phyloP scores from a whole-genome alignment of 2,888 invertebrate species.

The Linnaemya tessellans region DNA sequence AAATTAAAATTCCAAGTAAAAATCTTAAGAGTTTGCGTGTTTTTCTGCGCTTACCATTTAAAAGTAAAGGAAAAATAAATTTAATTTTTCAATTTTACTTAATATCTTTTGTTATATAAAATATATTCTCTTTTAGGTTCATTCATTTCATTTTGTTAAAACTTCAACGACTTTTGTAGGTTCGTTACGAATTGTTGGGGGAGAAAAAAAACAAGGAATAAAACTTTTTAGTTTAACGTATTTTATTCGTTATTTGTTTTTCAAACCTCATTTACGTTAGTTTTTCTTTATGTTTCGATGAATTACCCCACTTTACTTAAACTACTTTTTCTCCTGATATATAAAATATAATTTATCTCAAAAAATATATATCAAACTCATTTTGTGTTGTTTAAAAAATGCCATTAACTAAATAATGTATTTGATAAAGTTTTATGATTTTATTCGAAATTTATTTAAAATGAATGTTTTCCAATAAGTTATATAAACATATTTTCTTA shows the following conservation, averaged over 20 bases:
- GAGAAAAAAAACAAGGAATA: slow-evolving; percentile 18
- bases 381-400: slow-evolving; percentile 53
- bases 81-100: slow-evolving; percentile 60
- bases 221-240: slow-evolving; percentile 21
- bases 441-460: slow-evolving; percentile 49
- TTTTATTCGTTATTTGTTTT: slow-evolving; percentile 20
- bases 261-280: slow-evolving; percentile 47
- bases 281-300: slow-evolving; percentile 68
- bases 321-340: slow-evolving; percentile 34
- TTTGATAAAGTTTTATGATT: slow-evolving; percentile 40
- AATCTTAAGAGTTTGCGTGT: slow-evolving; percentile 70
- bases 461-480: slow-evolving; percentile 70
- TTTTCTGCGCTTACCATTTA: slow-evolving; percentile 57
- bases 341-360: slow-evolving; percentile 23
- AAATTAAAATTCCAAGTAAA: slow-evolving; percentile 61
- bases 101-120: slow-evolving; percentile 16
- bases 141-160: slow-evolving; percentile 55
- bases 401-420: slow-evolving; percentile 32
- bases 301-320: slow-evolving; percentile 61
- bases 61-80: slow-evolving; percentile 31
- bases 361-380: slow-evolving; percentile 63
- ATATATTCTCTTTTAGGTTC: slow-evolving; percentile 43
- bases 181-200: slow-evolving; percentile 30
- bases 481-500: slow-evolving; percentile 64
- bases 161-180: slow-evolving; percentile 53